phyloP scores from a whole-genome alignment of 2,113 vertebrate species.

The Danionella cerebrum region DNA sequence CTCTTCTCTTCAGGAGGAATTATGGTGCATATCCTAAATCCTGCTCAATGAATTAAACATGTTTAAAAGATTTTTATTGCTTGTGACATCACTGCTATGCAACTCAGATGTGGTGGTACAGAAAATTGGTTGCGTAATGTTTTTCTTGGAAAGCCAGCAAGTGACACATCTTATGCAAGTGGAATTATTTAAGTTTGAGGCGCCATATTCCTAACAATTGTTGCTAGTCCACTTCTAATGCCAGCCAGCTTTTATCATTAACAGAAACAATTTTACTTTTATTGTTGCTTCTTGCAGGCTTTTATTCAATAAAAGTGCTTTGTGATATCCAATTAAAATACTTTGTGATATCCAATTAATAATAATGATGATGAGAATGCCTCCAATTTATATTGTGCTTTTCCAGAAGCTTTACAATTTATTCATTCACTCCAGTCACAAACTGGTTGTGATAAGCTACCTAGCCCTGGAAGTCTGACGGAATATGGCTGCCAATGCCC shows the following conservation, averaged over 20 bases:
- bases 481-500: too few relatives aligned
- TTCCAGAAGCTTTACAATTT: too few relatives aligned
- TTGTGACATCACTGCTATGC: background rate
- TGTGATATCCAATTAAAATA: too few relatives aligned
- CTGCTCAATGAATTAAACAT: slow-evolving; percentile 7
- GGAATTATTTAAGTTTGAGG: background rate
- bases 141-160: background rate
- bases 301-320: too few relatives aligned
- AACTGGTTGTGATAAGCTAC: too few relatives aligned
- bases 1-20: background rate
- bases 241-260: background rate
- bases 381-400: too few relatives aligned
- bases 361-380: too few relatives aligned
- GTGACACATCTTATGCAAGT: background rate
- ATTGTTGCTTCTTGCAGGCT: background rate
- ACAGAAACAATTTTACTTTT: background rate
- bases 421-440: too few relatives aligned
- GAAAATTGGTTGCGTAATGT: background rate
- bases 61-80: background rate
- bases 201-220: background rate
- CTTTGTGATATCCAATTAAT: too few relatives aligned
- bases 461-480: too few relatives aligned
- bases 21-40: background rate
- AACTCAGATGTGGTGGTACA: background rate
- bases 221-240: background rate